Evolutionary conservation across 2,888 invertebrate species (phyloP).

Genomic region (Fissipunctia ypsillon): DNA sequence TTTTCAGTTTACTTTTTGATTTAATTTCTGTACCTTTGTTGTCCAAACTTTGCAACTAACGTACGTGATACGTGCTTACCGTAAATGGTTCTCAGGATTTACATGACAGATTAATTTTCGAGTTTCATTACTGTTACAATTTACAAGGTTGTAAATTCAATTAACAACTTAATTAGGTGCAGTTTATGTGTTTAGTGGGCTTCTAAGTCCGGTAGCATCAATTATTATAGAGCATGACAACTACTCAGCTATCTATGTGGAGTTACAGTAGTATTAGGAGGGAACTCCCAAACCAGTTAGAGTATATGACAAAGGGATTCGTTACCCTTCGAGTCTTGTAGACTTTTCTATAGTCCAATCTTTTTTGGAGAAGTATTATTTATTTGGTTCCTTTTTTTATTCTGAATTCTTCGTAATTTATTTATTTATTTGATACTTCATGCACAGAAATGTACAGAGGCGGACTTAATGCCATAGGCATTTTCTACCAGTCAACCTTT

Average conservation of each 20-base stretch:
- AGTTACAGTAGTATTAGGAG: no score
- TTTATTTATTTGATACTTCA: no score
- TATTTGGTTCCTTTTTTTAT: background rate
- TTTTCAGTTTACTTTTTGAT: constrained; percentile 6
- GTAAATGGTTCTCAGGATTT: constrained; percentile 32
- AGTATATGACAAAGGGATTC: no score
- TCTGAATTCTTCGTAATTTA: background rate
- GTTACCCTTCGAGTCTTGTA: background rate
- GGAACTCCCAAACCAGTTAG: no score
- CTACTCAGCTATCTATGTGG: no score
- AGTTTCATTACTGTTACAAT: constrained; percentile 48
- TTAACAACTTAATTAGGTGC: constrained; percentile 20
- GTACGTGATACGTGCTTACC: constrained; percentile 17
- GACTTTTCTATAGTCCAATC: background rate
- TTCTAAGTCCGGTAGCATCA: constrained; percentile 22
- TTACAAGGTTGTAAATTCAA: constrained; percentile 49
- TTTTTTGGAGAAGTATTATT: background rate
- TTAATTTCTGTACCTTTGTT: constrained; percentile 13
- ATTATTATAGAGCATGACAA: constrained; percentile 22
- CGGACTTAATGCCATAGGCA: no score
- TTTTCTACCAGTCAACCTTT: no score
- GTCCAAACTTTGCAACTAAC: constrained; percentile 12
- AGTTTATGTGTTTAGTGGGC: constrained; percentile 21
- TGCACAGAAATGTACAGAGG: no score
- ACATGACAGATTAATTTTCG: constrained; percentile 47